Percentiles rank a stretch among this genome's conserved stretches.
phyloP scores from a whole-genome alignment of 2,888 invertebrate species.

The Tanypteryx hageni region DNA sequence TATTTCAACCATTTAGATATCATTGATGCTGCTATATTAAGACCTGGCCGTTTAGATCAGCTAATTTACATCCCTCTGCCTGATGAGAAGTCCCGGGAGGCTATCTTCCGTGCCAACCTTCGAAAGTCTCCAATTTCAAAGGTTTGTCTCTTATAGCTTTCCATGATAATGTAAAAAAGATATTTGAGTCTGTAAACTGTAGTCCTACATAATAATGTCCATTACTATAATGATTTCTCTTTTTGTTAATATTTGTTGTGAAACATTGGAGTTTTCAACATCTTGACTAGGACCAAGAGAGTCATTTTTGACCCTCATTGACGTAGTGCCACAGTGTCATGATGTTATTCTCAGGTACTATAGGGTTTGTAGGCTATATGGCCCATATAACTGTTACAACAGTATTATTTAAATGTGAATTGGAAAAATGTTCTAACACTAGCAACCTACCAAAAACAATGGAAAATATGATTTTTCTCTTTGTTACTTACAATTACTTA shows the following conservation, averaged over 20 bases:
- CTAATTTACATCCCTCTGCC: slow-evolving; percentile 99
- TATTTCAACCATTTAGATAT: slow-evolving; percentile 83
- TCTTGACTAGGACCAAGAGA: neutral
- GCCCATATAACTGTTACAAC: too few species aligned
- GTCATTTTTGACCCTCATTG: too few species aligned
- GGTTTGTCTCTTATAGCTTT: slow-evolving; percentile 73
- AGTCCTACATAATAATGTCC: too few species aligned
- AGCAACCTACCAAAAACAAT: too few species aligned
- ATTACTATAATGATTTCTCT: slow-evolving; percentile 41
- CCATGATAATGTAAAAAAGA: neutral
- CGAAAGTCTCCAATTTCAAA: slow-evolving; percentile 97
- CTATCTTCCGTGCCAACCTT: slow-evolving; percentile 96
- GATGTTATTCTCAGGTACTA: too few species aligned
- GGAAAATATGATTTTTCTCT: too few species aligned
- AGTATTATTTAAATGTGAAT: too few species aligned
- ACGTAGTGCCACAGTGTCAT: too few species aligned
- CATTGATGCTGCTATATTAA: slow-evolving; percentile 98
- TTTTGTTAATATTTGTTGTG: slow-evolving; percentile 38
- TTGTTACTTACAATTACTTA: too few species aligned
- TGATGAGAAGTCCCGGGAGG: slow-evolving; percentile 97
- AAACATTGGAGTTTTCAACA: neutral
- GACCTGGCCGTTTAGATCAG: slow-evolving; percentile 99
- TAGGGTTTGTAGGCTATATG: too few species aligned
- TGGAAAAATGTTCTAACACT: too few species aligned
- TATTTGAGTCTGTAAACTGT: neutral